A percentile compares a stretch with the other conserved stretches of the same genome.
These are phyloP conservation scores for Limonius californicus DNA, from an alignment of 1,140 invertebrate genomes.

Conservation along the genomic window DNA sequence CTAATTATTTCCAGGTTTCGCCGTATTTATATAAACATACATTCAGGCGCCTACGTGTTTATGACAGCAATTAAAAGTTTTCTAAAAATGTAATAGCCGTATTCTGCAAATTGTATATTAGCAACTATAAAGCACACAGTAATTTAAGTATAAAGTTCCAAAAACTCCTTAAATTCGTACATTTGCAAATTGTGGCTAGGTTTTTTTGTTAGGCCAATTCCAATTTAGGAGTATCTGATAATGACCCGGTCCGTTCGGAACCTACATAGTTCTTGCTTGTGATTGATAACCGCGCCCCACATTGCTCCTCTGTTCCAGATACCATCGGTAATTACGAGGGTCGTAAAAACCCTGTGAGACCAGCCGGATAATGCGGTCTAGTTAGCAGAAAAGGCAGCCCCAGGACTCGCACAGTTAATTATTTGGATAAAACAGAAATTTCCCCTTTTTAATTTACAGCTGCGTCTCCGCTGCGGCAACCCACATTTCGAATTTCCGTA, in stretches of 20 bases:
- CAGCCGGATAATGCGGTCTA: conserved; percentile 13
- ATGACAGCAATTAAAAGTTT: too few species aligned
- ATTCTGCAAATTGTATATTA: too few species aligned
- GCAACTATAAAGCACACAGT: background rate
- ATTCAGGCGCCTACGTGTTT: too few species aligned
- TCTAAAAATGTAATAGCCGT: too few species aligned
- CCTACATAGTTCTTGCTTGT: background rate
- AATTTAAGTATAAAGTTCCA: too few species aligned
- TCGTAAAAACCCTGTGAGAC: conserved; percentile 10
- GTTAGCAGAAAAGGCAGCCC: conserved; percentile 10
- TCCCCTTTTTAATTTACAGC: conserved; percentile 15
- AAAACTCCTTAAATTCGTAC: background rate
- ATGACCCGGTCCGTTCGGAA: background rate
- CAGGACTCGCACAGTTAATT: conserved; percentile 13
- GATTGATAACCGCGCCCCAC: conserved; percentile 8
- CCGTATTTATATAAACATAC: too few species aligned
- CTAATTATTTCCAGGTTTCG: too few species aligned
- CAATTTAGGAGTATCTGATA: background rate
- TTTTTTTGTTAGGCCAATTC: background rate
- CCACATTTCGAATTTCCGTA: background rate
- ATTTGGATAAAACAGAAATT: conserved; percentile 14
- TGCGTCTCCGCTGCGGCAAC: background rate
- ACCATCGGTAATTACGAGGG: conserved; percentile 12
- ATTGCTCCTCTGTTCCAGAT: background rate
- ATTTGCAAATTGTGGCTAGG: background rate